A percentile compares a stretch with the other conserved stretches of the same genome.
These are phyloP conservation scores for Dryobota labecula DNA, from an alignment of 2,888 invertebrate genomes.

Conservation along the genomic window DNA sequence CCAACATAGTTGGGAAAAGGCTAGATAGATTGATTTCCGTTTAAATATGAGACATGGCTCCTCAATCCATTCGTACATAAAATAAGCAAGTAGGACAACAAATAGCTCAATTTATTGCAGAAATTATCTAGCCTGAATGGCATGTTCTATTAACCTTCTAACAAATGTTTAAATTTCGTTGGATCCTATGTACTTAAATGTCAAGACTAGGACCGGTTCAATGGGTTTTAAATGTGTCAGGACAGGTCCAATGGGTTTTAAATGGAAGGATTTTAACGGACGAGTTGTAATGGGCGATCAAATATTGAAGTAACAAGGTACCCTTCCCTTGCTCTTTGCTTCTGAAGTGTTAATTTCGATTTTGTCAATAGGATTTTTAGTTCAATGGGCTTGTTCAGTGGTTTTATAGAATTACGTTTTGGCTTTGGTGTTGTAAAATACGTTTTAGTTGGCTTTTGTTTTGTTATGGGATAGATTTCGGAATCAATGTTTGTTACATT, in stretches of 20 bases:
- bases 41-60: too few relatives aligned
- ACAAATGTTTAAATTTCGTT: conserved; percentile 39
- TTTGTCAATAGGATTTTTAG: conserved; percentile 40
- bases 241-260: conserved; percentile 48
- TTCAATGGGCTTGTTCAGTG: conserved; percentile 37
- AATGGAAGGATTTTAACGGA: conserved; percentile 54
- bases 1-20: too few relatives aligned
- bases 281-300: conserved; percentile 50
- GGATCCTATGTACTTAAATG: conserved; percentile 1
- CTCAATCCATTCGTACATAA: too few relatives aligned
- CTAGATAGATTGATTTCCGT: too few relatives aligned
- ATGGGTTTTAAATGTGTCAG: conserved; percentile 44
- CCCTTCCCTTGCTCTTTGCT: conserved; percentile 46
- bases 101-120: neutral
- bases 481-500: neutral
- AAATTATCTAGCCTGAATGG: neutral
- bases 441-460: neutral
- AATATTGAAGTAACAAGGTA: conserved; percentile 58
- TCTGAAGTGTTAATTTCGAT: conserved; percentile 50
- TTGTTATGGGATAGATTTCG: neutral
- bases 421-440: neutral
- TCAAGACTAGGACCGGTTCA: conserved; percentile 27
- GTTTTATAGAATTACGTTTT: conserved; percentile 16
- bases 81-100: too few relatives aligned
- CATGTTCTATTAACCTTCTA: neutral